Evolutionary conservation across 1,140 invertebrate genomes (phyloP).

Genomic region (Oppia nitens): DNA sequence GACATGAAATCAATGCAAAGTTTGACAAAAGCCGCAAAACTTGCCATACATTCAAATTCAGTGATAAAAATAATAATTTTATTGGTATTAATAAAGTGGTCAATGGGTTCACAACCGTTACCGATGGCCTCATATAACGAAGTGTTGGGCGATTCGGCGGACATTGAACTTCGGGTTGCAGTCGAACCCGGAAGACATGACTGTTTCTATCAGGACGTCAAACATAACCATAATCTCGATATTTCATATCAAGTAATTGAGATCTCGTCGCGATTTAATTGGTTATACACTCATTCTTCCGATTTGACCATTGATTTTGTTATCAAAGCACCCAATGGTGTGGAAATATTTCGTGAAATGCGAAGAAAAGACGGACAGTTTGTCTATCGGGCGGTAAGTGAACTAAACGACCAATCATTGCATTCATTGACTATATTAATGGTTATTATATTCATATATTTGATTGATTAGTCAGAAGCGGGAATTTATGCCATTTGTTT

Average conservation of each 20-base stretch:
- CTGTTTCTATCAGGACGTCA: constrained; percentile 47
- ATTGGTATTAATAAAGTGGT: neutral
- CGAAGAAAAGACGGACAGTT: constrained; percentile 4
- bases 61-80: neutral
- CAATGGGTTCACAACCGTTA: neutral
- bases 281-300: neutral
- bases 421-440: no score
- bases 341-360: neutral
- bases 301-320: constrained; percentile 22
- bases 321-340: constrained; percentile 2
- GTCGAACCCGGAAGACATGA: constrained; percentile 46
- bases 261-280: neutral
- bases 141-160: neutral
- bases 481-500: constrained; percentile 65
- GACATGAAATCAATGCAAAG: no score
- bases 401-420: no score
- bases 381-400: constrained; percentile 24
- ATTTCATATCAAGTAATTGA: constrained; percentile 49
- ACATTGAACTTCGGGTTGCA: constrained; percentile 20
- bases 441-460: no score
- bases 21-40: no score
- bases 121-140: neutral
- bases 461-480: no score
- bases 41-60: no score
- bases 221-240: constrained; percentile 42